A percentile compares a stretch with the other conserved stretches of the same genome.
These are phyloP conservation scores for Psettodes erumei DNA, from an alignment of 2,113 vertebrate genomes.

Conservation along the genomic window DNA sequence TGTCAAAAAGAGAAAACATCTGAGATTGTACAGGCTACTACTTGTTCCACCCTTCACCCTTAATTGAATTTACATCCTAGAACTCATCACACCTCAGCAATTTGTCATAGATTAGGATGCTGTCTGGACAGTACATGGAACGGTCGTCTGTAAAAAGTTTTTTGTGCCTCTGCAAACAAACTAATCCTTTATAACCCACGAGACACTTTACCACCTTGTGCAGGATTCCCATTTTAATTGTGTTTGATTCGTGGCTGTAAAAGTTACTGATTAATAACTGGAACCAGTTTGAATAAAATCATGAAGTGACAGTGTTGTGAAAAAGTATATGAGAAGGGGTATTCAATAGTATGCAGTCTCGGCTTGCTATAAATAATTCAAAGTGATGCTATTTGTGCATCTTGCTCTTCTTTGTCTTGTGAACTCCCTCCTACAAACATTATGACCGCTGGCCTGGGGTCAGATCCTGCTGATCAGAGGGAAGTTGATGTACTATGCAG, in stretches of 20 bases:
- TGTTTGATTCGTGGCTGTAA: slow-evolving; percentile 36
- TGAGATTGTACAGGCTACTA: background rate
- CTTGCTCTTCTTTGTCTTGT: slow-evolving; percentile 12
- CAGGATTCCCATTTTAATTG: slow-evolving; percentile 20
- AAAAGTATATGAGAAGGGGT: slow-evolving; percentile 27
- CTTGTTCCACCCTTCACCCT: slow-evolving; percentile 2
- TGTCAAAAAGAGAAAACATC: slow-evolving; percentile 19
- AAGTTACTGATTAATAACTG: slow-evolving; percentile 43
- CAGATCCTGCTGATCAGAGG: slow-evolving; percentile 41
- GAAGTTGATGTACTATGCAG: slow-evolving; percentile 47
- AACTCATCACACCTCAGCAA: background rate
- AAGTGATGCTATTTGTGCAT: slow-evolving; percentile 31
- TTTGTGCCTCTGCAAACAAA: slow-evolving; percentile 22
- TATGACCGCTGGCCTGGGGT: slow-evolving; percentile 25
- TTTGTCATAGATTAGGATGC: background rate
- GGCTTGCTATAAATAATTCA: slow-evolving; percentile 21
- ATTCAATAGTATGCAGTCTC: slow-evolving; percentile 36
- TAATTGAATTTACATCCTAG: background rate
- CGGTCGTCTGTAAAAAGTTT: slow-evolving; percentile 9
- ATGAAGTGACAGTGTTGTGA: slow-evolving; percentile 44
- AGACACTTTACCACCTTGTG: slow-evolving; percentile 25
- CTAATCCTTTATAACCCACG: slow-evolving; percentile 6
- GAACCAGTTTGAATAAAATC: slow-evolving; percentile 46
- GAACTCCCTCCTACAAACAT: slow-evolving; percentile 20
- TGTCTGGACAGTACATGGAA: slow-evolving; percentile 7